phyloP scores from a whole-genome alignment of 2,113 vertebrate species.

The Engystomops pustulosus region DNA sequence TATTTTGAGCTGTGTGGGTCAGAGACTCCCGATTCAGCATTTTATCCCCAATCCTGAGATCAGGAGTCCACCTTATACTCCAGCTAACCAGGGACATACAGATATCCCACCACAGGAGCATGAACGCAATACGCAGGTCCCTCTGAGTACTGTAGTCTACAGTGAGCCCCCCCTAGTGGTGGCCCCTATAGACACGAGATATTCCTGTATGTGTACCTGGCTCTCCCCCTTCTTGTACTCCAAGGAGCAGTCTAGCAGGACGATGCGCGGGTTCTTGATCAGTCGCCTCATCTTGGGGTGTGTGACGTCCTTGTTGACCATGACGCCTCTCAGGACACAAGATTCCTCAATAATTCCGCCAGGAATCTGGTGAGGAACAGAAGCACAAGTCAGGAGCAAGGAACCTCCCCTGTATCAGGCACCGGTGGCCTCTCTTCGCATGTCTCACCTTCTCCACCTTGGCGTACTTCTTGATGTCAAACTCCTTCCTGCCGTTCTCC shows the following conservation, averaged over 20 bases:
- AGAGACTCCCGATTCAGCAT: too few species aligned
- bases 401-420: neutral
- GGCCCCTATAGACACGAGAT: too few species aligned
- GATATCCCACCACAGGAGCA: too few species aligned
- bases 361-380: slow-evolving; percentile 77
- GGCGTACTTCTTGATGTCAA: slow-evolving; percentile 97
- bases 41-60: too few species aligned
- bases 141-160: too few species aligned
- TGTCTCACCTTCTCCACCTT: slow-evolving; percentile 89
- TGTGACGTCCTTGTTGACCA: slow-evolving; percentile 96
- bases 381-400: neutral
- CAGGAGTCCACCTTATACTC: too few species aligned
- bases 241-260: slow-evolving; percentile 91
- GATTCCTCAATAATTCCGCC: slow-evolving; percentile 93
- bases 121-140: too few species aligned
- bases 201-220: slow-evolving; percentile 76
- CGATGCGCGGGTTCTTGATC: slow-evolving; percentile 88
- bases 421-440: neutral
- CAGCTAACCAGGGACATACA: too few species aligned
- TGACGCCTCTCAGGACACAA: slow-evolving; percentile 86
- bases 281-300: slow-evolving; percentile 89
- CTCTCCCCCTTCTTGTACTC: slow-evolving; percentile 99
- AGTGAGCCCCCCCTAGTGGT: too few species aligned
- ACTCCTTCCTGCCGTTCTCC: slow-evolving; percentile 90
- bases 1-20: neutral